Percentiles rank a stretch among this genome's conserved stretches.
These are phyloP conservation scores for Drosophila gaucha DNA, from an alignment of 2,888 invertebrate species.

Conservation along the genomic window DNA sequence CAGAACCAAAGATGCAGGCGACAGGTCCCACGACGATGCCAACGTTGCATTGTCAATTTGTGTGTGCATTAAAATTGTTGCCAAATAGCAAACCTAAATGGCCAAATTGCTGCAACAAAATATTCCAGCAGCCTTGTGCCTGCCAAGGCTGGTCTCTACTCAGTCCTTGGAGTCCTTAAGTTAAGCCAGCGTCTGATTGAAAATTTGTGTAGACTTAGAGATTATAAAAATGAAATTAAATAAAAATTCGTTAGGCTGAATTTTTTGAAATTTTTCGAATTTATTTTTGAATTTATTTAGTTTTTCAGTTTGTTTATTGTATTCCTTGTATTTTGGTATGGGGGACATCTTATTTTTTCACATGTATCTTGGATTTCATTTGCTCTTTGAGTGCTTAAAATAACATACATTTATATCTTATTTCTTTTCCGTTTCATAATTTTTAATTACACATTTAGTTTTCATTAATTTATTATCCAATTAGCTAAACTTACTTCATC, in stretches of 20 bases:
- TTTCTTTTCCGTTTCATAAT: conserved; percentile 17
- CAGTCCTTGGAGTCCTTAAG: background rate
- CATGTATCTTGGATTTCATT: conserved; percentile 32
- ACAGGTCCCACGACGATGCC: conserved; percentile 19
- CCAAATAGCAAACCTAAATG: conserved; percentile 44
- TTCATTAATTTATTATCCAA: conserved; percentile 55
- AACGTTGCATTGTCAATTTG: conserved; percentile 59
- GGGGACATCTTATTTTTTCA: conserved; percentile 43
- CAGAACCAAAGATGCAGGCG: conserved; percentile 15
- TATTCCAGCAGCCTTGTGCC: conserved; percentile 24
- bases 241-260: background rate
- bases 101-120: conserved; percentile 45
- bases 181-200: conserved; percentile 7
- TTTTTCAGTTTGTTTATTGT: conserved; percentile 57
- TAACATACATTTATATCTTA: conserved; percentile 59
- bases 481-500: conserved; percentile 67
- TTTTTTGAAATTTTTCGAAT: conserved; percentile 59
- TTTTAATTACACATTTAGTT: conserved; percentile 51
- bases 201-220: background rate
- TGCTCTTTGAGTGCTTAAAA: conserved; percentile 56
- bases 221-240: background rate
- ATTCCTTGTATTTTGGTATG: conserved; percentile 58
- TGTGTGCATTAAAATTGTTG: conserved; percentile 55
- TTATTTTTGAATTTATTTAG: conserved; percentile 57
- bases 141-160: conserved; percentile 8